Percentiles rank a stretch among this genome's conserved stretches.
Evolutionary conservation across 2,888 invertebrate genomes (phyloP).

Genomic region (Coelogynopora nodosa): DNA sequence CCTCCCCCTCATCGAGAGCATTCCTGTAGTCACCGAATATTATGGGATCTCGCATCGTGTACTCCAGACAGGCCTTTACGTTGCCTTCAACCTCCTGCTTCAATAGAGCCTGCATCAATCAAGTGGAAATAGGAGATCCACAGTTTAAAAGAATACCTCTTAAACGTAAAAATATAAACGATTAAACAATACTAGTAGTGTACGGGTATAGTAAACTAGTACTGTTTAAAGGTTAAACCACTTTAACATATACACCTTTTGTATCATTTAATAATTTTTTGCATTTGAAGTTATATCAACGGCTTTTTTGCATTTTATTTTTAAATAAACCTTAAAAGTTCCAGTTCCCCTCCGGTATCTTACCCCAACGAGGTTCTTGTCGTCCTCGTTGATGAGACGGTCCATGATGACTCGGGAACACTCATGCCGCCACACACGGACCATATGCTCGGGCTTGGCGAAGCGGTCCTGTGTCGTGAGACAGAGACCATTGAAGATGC

Average conservation of each 20-base stretch:
- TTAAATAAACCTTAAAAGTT: too few relatives aligned
- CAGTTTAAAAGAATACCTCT: too few relatives aligned
- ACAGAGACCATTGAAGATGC: slow-evolving; percentile 76
- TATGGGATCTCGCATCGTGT: slow-evolving; percentile 75
- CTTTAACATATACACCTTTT: too few relatives aligned
- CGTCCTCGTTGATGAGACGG: slow-evolving; percentile 70
- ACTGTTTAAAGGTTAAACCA: too few relatives aligned
- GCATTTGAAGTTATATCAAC: too few relatives aligned
- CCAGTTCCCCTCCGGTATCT: too few relatives aligned
- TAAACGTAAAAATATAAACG: too few relatives aligned
- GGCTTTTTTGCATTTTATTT: too few relatives aligned
- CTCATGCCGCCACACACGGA: slow-evolving; percentile 86
- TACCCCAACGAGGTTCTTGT: slow-evolving; percentile 59
- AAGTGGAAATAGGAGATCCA: too few relatives aligned
- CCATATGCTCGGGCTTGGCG: slow-evolving; percentile 69
- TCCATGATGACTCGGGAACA: slow-evolving; percentile 81
- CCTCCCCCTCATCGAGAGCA: slow-evolving; percentile 74
- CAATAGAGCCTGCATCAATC: slow-evolving; percentile 54
- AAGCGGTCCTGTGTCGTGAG: slow-evolving; percentile 73
- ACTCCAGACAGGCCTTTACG: slow-evolving; percentile 65
- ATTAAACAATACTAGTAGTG: too few relatives aligned
- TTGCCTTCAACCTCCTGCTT: slow-evolving; percentile 63
- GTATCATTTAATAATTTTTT: too few relatives aligned
- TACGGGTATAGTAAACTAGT: too few relatives aligned
- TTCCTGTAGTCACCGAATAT: slow-evolving; percentile 84